These are phyloP conservation scores for Lasius fuliginosus DNA, from an alignment of 2,888 invertebrate genomes.

Conservation along the genomic window DNA sequence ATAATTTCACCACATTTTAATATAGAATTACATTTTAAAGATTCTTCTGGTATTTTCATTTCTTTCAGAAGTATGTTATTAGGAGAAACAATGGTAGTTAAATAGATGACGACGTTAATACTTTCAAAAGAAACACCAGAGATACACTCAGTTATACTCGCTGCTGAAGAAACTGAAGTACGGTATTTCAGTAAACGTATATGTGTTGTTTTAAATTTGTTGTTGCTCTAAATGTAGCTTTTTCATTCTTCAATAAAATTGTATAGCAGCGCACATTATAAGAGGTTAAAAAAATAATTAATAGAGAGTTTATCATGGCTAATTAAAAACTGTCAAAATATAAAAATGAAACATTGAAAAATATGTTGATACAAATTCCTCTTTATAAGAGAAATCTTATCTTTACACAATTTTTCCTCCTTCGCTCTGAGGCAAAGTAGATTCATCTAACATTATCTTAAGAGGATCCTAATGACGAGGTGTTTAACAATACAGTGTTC, in stretches of 20 bases:
- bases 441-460: not conserved
- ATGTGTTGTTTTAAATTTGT: conserved; percentile 16
- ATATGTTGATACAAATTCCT: not conserved
- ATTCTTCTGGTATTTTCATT: conserved; percentile 16
- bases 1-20: conserved; percentile 19
- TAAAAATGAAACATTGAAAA: not conserved
- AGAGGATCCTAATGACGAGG: conserved; percentile 4
- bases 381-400: not conserved
- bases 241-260: not conserved
- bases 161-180: conserved; percentile 16
- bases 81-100: conserved; percentile 29
- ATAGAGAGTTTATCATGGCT: not conserved
- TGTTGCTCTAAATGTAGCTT: not conserved
- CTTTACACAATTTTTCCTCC: not conserved
- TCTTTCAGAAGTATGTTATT: conserved; percentile 10
- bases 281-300: not conserved
- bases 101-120: conserved; percentile 12
- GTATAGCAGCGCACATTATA: not conserved
- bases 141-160: not conserved
- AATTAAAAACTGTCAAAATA: not conserved
- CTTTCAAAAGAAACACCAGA: conserved; percentile 14
- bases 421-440: not conserved
- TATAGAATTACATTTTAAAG: conserved; percentile 20
- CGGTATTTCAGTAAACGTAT: not conserved
- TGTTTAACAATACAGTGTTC: conserved; percentile 3